phyloP scores from a whole-genome alignment of 2,797 vertebrate genomes.

The Sebastes wilsoni region DNA sequence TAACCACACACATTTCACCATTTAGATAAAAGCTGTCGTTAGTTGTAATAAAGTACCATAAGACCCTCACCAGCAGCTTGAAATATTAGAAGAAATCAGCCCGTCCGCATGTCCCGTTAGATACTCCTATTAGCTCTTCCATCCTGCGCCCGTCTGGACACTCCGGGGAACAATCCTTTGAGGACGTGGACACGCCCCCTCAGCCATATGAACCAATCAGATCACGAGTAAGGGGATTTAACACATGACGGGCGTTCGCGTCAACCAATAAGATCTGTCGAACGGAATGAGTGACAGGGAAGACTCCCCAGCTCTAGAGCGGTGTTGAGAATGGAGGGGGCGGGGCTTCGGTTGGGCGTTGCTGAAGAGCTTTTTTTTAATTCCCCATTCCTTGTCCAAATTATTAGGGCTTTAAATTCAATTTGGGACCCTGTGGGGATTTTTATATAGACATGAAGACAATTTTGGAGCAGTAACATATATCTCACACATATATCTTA shows the following conservation, averaged over 20 bases:
- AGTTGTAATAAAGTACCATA: conserved; percentile 42
- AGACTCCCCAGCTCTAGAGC: conserved; percentile 10
- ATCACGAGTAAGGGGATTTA: conserved; percentile 18
- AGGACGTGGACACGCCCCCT: conserved; percentile 52
- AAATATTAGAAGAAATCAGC: conserved; percentile 71
- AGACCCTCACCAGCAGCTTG: conserved; percentile 75
- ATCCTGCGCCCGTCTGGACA: conserved; percentile 78
- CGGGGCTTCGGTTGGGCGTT: conserved; percentile 67
- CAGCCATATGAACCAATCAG: conserved; percentile 60
- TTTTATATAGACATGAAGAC: neutral
- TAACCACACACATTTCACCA: neutral
- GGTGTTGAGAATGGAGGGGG: conserved; percentile 40
- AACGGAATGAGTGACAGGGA: conserved; percentile 57
- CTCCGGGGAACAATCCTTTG: conserved; percentile 74
- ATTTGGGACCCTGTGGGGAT: neutral
- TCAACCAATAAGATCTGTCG: conserved; percentile 45
- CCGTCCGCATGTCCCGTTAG: conserved; percentile 82
- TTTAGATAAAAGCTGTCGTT: neutral
- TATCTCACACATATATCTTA: no score
- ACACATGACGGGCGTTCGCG: neutral
- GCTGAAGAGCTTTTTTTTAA: conserved; percentile 45
- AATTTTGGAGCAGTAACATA: no score
- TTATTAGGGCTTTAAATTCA: conserved; percentile 24
- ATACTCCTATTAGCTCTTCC: conserved; percentile 77
- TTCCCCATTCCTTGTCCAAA: conserved; percentile 19